A percentile compares a stretch with the other conserved stretches of the same genome.
These are phyloP conservation scores for Dicentrarchus labrax DNA, from an alignment of 2,113 vertebrate genomes.

Conservation along the genomic window DNA sequence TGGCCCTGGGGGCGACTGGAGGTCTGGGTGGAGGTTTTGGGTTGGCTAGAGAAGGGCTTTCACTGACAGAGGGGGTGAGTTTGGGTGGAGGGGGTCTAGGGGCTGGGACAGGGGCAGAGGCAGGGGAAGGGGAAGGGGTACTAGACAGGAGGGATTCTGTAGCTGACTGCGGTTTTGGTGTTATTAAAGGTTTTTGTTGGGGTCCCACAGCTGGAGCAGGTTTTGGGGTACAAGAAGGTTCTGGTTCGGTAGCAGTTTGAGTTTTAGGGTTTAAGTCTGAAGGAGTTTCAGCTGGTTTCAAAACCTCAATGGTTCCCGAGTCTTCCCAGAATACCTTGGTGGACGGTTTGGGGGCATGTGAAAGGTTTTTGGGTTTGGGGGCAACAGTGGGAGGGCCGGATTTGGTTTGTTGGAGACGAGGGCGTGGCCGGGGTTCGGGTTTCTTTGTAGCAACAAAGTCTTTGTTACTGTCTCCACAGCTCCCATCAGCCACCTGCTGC, in stretches of 20 bases:
- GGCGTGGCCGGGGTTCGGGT: conserved; percentile 84
- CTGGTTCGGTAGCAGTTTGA: background rate
- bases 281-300: background rate
- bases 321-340: conserved; percentile 69
- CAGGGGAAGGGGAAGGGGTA: conserved; percentile 27
- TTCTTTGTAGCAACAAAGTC: conserved; percentile 64
- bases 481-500: conserved; percentile 52
- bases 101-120: conserved; percentile 72
- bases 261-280: background rate
- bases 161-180: conserved; percentile 40
- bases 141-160: background rate
- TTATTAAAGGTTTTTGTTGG: conserved; percentile 18
- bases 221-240: background rate
- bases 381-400: conserved; percentile 73
- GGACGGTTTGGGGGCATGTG: conserved; percentile 48
- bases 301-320: background rate
- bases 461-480: conserved; percentile 4
- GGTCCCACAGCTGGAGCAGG: background rate
- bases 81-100: conserved; percentile 87
- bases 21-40: conserved; percentile 75
- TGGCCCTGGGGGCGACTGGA: conserved; percentile 79
- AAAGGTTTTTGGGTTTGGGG: conserved; percentile 69
- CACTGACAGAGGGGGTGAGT: conserved; percentile 55
- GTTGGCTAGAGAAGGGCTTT: background rate
- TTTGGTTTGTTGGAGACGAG: conserved; percentile 77